phyloP scores from a whole-genome alignment of 2,888 invertebrate genomes.

The Dorcus parallelipipedus region DNA sequence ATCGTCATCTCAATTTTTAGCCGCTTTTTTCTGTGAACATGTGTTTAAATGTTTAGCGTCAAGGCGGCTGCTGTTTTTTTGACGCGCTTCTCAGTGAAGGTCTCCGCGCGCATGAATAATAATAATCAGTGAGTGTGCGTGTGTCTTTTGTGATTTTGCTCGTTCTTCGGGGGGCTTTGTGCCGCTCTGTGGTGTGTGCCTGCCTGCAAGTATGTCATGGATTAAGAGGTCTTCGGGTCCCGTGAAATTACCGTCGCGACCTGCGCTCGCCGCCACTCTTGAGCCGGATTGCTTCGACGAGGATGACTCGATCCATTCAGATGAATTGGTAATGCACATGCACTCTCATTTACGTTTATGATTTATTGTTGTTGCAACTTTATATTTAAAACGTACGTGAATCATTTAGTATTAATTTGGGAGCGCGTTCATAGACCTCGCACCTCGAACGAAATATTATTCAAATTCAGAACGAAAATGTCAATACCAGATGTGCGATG shows the following conservation, averaged over 20 bases:
- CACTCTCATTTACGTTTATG: too few relatives aligned
- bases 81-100: not conserved
- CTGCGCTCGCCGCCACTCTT: not conserved
- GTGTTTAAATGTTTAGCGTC: constrained; percentile 13
- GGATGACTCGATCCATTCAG: constrained; percentile 11
- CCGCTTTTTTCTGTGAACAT: constrained; percentile 6
- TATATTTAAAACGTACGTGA: too few relatives aligned
- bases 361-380: too few relatives aligned
- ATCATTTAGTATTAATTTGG: too few relatives aligned
- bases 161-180: constrained; percentile 1
- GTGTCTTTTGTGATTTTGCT: constrained; percentile 4
- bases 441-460: too few relatives aligned
- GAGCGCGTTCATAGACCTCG: too few relatives aligned
- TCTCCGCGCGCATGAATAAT: not conserved
- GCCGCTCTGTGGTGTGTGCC: not conserved
- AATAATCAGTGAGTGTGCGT: not conserved
- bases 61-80: not conserved
- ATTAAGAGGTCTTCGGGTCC: constrained; percentile 19
- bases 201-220: constrained; percentile 17
- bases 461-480: too few relatives aligned
- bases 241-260: constrained; percentile 8
- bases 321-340: constrained; percentile 9
- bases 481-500: too few relatives aligned
- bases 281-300: constrained; percentile 13
- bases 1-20: constrained; percentile 5